Conservation (phyloP, 1,140 invertebrate species). For the Brachionus plicatilis region DNA sequence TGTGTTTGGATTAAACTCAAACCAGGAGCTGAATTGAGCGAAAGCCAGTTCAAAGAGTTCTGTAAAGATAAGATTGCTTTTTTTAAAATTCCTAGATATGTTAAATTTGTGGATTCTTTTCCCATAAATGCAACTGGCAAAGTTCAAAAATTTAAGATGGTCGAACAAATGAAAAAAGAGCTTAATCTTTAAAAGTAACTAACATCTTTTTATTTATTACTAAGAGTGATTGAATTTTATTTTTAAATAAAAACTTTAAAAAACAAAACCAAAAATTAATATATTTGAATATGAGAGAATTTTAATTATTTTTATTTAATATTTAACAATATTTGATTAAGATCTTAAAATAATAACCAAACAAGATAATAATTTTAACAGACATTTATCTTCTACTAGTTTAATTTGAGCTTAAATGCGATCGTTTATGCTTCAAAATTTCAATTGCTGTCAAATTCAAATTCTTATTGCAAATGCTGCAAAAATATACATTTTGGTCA, state of each 20-base stretch:
- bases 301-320: neutral
- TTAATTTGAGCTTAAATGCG: constrained; percentile 5
- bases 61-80: constrained; percentile 68
- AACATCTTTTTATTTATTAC: too few relatives aligned
- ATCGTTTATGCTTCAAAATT: constrained; percentile 11
- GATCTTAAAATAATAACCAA: neutral
- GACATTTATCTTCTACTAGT: neutral
- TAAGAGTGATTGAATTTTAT: neutral
- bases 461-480: neutral
- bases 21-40: constrained; percentile 54
- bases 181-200: neutral
- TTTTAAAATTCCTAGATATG: constrained; percentile 74
- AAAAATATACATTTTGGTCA: constrained; percentile 6
- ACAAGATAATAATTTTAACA: too few relatives aligned
- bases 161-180: constrained; percentile 47
- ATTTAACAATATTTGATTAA: neutral
- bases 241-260: neutral
- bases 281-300: neutral
- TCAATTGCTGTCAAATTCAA: constrained; percentile 14
- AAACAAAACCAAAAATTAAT: too few relatives aligned
- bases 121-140: constrained; percentile 79
- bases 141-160: constrained; percentile 69
- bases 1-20: constrained; percentile 68
- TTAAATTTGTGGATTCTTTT: constrained; percentile 66
- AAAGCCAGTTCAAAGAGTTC: constrained; percentile 63